Evolutionary conservation across 2,888 invertebrate species (phyloP), one percentile per base, ranked within the genome.

Genomic region (Agriotes lineatus): DNA sequence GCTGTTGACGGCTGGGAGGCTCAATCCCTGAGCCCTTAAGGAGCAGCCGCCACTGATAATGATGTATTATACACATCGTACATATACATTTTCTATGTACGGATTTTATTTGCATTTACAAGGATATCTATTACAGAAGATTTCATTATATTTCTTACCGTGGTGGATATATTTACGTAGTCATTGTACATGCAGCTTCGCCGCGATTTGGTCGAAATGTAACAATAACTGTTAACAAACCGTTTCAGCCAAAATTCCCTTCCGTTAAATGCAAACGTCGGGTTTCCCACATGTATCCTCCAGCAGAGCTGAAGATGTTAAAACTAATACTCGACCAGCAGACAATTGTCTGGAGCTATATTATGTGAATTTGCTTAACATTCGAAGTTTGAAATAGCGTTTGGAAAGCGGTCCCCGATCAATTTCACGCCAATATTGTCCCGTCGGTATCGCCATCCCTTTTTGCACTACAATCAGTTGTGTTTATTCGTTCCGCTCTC

Each of bases 381-480:
- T 81, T 80, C 77, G 76, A 80, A 79, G 78, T 77, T 79, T 74
- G 77, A 78, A 81, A 80, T 81, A 71, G 68, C 68, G 65, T 44
- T 77, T 79, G 61, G 68, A 69, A 67, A 72, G 72, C 74, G 69
- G 71, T 75, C 78, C 75, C 79, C 76, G 82, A 84, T 83, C 84
- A 84, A 84, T 84, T 84, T 84, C 83, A 84, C 83, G 84, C 81
- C 82, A 81, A 83, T 83, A 82, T 82, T 81, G 82, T 78, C 80
- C 80, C 81, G 80, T 78, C 79, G 75, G 72, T 65, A 57, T 70
- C 50, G 67, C 74, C 66, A 60, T 73, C 70, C 57, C 64, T 70
- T 39, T 71, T 66, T 56, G 33, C 48, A 62, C 67, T 39, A 67
- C 71, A 66, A 62, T 68, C 54, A 48, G 61, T 65, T 67, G 63